These are phyloP conservation scores for Astur gentilis DNA, from an alignment of 2,113 vertebrate genomes.

Conservation along the genomic window DNA sequence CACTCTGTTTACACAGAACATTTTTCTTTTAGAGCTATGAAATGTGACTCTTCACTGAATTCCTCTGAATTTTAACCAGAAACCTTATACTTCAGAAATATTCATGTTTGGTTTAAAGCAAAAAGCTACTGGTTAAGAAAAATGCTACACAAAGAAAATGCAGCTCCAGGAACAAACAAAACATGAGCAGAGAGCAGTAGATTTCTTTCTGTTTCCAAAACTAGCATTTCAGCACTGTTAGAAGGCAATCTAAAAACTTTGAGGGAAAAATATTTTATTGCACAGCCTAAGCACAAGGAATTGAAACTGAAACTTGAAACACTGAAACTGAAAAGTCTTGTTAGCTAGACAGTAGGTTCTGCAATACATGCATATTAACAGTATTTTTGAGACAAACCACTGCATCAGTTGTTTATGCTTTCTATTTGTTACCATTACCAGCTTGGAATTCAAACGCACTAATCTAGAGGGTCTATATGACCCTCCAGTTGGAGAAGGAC, in stretches of 20 bases:
- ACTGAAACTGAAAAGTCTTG: neutral
- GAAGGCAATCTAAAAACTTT: neutral
- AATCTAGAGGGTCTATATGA: neutral
- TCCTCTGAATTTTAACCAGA: neutral
- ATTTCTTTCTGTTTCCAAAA: neutral
- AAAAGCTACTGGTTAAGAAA: neutral
- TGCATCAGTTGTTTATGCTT: neutral
- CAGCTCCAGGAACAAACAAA: neutral
- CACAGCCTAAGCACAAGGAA: neutral
- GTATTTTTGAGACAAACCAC: neutral
- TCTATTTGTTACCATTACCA: neutral
- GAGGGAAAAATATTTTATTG: neutral
- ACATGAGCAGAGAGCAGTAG: neutral
- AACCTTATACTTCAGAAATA: neutral
- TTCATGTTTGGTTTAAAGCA: neutral
- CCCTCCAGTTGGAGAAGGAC: neutral
- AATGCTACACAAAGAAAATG: neutral
- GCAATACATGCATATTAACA: neutral
- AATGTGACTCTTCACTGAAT: neutral
- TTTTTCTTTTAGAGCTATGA: neutral
- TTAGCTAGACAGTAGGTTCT: neutral
- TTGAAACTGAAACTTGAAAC: neutral
- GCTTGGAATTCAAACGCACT: neutral
- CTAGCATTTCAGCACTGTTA: neutral
- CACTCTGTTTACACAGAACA: neutral